Base-by-base conservation (phyloP, 1,140 invertebrate species). In the Lordiphosa clarofinis region DNA sequence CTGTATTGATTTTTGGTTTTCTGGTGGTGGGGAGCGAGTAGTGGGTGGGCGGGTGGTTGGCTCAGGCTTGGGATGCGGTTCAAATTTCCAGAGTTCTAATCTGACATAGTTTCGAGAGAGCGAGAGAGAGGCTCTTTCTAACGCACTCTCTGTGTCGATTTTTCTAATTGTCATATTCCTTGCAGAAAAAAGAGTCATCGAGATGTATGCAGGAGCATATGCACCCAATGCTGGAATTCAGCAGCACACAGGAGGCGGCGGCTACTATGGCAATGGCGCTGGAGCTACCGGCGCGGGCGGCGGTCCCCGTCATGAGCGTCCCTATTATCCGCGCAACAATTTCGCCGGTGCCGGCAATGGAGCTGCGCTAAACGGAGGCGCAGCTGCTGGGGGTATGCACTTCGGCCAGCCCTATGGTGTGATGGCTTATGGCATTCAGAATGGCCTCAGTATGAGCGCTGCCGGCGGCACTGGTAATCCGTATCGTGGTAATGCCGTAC, bases 1-100 rank as follows among this genome's bases (percentile, higher is more conserved):
- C 76, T 82, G 78, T 82, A 82, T 82, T 82, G 76, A 82, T 81
- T 81, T 81, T 79, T 81, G 68, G 57, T 55, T 35, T 48, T 11
- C 31, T 31, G 10, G 9, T 46, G 38, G 38, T 15, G 38, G 38
- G 28, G 28, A 31, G 28, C 7, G 28, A 40, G 52, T 56, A 42
- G 52, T 47, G 54, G 55, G 35, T 42, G 52, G 54, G 47, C 39
- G 49, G 8, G 52, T 11, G 44, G 8, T 11, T 55, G 31, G 4
- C 12, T 15, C 13, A 46, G 31, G 48, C 21, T 35, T 9, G 67
- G 42, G 60, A 50, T 40, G 61, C 42, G 38, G 33, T 54, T 36
- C 19, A 50, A 24, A 21, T 38, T 35, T 19, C 57, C 38, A 33
- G 4, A 35, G 19, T 13, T 24, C 4, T 12, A 1, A 40, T 47